Evolutionary conservation across 2,797 vertebrate genomes (phyloP), one percentile per base, ranked within the genome.

Genomic region (Chlorospingus flavigularis): DNA sequence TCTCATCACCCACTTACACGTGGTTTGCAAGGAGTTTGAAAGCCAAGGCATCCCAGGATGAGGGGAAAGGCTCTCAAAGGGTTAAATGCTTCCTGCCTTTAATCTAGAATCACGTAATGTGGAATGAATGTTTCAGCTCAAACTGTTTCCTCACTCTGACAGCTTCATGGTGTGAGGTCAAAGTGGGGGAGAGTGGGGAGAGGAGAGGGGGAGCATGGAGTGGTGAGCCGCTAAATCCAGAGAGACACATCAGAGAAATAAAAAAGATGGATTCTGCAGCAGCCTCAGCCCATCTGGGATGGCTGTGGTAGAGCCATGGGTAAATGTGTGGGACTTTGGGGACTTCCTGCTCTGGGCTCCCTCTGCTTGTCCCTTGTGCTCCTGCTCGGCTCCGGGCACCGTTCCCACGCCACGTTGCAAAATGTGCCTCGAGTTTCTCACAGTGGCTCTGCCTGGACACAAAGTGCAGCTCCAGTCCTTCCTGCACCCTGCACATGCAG

Each of bases 91-190:
- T 94, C 94, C 94, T 96, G 87, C 76, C 42, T 94, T 96, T 95
- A 96, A 92, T 96, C 94, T 86, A 25, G 37, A 74, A 90, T 86
- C 90, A 85, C 66, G 90, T 94, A 95, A 97, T 73, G 82, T 72
- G 95, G 88, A 97, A 97, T 96, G 92, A 96, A 97, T 95, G 92
- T 79, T 94, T 90, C 84, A 50, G 79, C 94, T 90, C 85, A 79
- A 79, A 95, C 78, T 31, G 87, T 58, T 95, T 95, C 93, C 91
- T 81, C 63, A 4, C 62, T 65, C 79, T 88, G 92, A 92, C 92
- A 92, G 94, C 70, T 94, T 77, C 94, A 70, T 57, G 78, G 70
- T 92, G 86, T 62, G 78, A 93, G 92, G 95, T 94, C 87, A 96
- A 89, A 88, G 43, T 51, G 67, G 62, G 90, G 90, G 92, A 92